Evolutionary conservation across 2,888 invertebrate species (phyloP), one percentile per base, ranked within the genome.

Genomic region (Toxonevra muliebris): DNA sequence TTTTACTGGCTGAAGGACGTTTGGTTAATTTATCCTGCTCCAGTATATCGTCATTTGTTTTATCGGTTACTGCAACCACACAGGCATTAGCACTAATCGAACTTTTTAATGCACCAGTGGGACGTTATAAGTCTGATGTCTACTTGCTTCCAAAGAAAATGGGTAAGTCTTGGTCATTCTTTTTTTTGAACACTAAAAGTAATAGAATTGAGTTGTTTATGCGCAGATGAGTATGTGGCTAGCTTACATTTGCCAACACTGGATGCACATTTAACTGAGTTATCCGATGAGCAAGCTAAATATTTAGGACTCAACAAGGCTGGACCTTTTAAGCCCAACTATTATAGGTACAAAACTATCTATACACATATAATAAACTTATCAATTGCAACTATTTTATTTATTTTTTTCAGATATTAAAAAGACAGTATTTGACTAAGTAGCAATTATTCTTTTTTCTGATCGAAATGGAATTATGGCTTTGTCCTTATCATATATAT

Each of bases 311-410:
- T 98, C 42, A 96, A 95, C 84, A 98, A 98, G 88, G 95, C 96
- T 63, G 98, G 98, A 58, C 98, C 98, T 55, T 98, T 98, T 87
- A 98, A 98, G 87, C 98, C 98, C 73, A 98, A 97, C 86, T 97
- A 98, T 86, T 98, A 98, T 87, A 92, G 98, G 91, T 98, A 80
- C 54, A 79, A 76, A n/a, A 61, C 5, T 58, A 20, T 45, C 8
- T 53, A 9, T 11, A 42, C 41, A 12, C 11, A 20, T 13, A 50
- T 19, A 61, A 50, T 45, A 50, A 59, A 64, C 20, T 57, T 45
- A 59, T 48, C 54, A 12, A 40, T 57, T 8, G 50, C 30, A 61
- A 15, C 13, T 13, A 50, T 19, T 53, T 48, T 53, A n/a, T 58
- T 15, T 53, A 41, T 19, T 59, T 65, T 64, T 58, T 70, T 0